Percentiles rank a stretch among this genome's conserved stretches.
Evolutionary conservation across 2,113 vertebrate species (phyloP).

Genomic region (Saguinus midas): DNA sequence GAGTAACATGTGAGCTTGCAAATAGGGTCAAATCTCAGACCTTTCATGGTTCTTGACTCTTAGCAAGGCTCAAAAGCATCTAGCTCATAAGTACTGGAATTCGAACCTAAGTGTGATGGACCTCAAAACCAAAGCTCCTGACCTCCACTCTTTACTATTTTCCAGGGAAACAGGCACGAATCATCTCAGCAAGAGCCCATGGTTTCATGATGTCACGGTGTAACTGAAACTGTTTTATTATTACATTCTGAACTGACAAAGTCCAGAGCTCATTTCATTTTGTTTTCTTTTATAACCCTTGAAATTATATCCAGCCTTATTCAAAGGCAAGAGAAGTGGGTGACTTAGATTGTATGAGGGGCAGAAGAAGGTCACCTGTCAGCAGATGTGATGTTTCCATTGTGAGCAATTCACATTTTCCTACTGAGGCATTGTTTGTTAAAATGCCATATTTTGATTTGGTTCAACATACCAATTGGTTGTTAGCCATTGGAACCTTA

Average conservation of each 20-base stretch:
- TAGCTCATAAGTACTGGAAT: neutral
- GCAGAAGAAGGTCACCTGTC: conserved; percentile 9
- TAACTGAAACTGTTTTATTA: neutral
- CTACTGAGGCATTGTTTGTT: neutral
- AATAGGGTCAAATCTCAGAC: neutral
- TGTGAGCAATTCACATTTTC: conserved; percentile 14
- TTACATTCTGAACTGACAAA: neutral
- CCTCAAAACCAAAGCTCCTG: neutral
- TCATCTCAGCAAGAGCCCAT: neutral
- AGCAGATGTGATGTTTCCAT: neutral
- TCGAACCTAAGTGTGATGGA: neutral
- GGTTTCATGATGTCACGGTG: neutral
- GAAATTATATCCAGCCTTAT: neutral
- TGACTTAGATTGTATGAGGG: neutral
- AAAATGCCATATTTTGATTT: neutral
- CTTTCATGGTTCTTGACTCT: neutral
- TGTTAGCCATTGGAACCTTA: neutral
- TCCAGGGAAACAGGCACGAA: neutral
- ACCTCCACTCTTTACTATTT: neutral
- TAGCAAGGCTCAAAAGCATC: neutral
- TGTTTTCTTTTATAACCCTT: conserved; percentile 7
- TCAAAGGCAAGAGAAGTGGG: conserved; percentile 25
- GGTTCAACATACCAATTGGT: neutral
- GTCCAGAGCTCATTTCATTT: conserved; percentile 1
- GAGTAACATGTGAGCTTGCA: neutral